Percentiles rank a stretch among this genome's conserved stretches.
phyloP scores from a whole-genome alignment of 1,140 invertebrate species.

The Cherax destructor region DNA sequence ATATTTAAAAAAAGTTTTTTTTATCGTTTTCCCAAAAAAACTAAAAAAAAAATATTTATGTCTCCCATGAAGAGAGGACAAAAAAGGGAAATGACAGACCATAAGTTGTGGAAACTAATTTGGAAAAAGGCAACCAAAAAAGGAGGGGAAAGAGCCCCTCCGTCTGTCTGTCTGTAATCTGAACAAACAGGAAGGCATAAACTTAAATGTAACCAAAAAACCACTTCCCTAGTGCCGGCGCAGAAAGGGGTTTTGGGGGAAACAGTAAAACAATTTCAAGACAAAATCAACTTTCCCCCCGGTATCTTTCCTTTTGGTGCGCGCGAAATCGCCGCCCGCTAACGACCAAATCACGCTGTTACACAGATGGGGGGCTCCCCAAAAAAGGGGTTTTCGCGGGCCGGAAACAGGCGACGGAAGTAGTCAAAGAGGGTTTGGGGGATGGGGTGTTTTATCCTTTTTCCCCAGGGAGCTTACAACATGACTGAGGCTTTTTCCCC shows the following conservation, averaged over 20 bases:
- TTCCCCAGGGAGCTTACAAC: not conserved
- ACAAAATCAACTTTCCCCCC: not conserved
- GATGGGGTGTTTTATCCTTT: slow-evolving; percentile 22
- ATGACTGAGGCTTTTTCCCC: not conserved
- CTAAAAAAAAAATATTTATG: too few species aligned
- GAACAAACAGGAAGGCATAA: too few species aligned
- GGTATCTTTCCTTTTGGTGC: not conserved
- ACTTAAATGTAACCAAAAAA: not conserved
- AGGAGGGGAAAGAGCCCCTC: accelerated
- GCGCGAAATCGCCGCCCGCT: not conserved
- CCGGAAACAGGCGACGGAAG: slow-evolving; percentile 49
- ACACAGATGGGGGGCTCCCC: not conserved
- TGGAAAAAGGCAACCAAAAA: too few species aligned
- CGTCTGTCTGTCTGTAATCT: too few species aligned
- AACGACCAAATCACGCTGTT: not conserved
- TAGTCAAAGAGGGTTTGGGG: slow-evolving; percentile 34
- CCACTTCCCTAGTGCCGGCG: not conserved
- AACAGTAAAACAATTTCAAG: not conserved
- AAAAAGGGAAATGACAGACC: too few species aligned
- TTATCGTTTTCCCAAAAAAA: too few species aligned
- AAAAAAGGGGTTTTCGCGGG: not conserved
- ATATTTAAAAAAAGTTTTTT: too few species aligned
- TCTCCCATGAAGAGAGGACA: too few species aligned
- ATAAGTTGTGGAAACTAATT: too few species aligned
- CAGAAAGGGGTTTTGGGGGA: not conserved